phyloP scores from a whole-genome alignment of 2,888 invertebrate genomes.

The Macropis europaea region DNA sequence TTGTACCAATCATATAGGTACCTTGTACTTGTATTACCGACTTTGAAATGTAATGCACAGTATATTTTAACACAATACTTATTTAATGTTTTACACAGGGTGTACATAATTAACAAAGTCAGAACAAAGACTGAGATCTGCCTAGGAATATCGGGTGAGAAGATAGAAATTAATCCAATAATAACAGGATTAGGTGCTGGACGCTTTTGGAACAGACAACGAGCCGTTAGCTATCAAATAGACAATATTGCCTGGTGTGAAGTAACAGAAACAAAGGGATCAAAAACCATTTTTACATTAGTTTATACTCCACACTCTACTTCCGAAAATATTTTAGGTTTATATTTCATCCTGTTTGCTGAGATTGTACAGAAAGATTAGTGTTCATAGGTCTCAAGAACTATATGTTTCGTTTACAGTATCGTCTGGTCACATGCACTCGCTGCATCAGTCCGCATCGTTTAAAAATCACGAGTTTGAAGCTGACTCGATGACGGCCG shows the following conservation, averaged over 20 bases:
- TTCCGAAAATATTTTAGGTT: constrained; percentile 52
- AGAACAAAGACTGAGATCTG: constrained; percentile 91
- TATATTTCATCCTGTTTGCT: background rate
- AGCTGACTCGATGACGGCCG: constrained; percentile 87
- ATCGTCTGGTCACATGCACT: constrained; percentile 69
- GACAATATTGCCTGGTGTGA: constrained; percentile 94
- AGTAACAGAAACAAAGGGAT: constrained; percentile 87
- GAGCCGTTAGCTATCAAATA: constrained; percentile 91
- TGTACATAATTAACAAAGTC: constrained; percentile 89
- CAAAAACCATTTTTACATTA: constrained; percentile 88
- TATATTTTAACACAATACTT: background rate
- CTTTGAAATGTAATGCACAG: background rate
- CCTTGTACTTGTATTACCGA: constrained; percentile 6
- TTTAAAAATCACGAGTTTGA: constrained; percentile 96
- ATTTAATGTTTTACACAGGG: constrained; percentile 81
- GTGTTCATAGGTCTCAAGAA: background rate
- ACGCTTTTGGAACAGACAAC: constrained; percentile 84
- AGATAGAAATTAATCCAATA: constrained; percentile 94
- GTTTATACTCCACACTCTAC: constrained; percentile 82
- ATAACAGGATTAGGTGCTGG: constrained; percentile 76
- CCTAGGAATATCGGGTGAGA: constrained; percentile 93
- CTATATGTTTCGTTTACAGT: constrained; percentile 58
- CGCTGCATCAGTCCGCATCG: constrained; percentile 81
- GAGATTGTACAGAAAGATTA: background rate
- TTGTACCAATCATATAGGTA: constrained; percentile 87